These are phyloP conservation scores for Drosophila rellima DNA, from an alignment of 2,888 invertebrate species.

Conservation along the genomic window DNA sequence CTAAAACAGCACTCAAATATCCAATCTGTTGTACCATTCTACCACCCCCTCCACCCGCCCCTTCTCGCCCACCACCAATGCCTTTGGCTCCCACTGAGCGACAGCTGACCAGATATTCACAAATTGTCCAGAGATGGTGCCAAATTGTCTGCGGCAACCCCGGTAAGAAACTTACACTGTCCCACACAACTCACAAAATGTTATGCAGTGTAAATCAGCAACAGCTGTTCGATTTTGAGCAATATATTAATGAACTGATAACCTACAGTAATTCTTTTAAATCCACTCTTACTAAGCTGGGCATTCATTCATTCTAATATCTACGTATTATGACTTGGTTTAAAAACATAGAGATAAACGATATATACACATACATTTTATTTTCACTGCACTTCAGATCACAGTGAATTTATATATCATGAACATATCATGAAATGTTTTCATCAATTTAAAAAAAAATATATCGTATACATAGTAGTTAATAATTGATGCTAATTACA, in stretches of 20 bases:
- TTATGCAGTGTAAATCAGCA: neutral
- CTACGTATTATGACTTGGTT: too few relatives aligned
- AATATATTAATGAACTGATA: too few relatives aligned
- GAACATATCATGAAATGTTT: too few relatives aligned
- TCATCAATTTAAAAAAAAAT: too few relatives aligned
- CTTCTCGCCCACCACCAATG: neutral
- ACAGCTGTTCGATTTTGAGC: neutral
- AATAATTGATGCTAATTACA: too few relatives aligned
- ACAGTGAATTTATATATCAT: too few relatives aligned
- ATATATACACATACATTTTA: too few relatives aligned
- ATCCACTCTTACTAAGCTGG: neutral
- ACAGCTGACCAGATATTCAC: conserved; percentile 35
- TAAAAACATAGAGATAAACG: too few relatives aligned
- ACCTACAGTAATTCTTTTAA: neutral
- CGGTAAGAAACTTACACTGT: conserved; percentile 7
- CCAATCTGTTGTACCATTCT: neutral
- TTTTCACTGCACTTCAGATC: too few relatives aligned
- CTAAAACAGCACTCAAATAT: conserved; percentile 37
- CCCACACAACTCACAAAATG: conserved; percentile 1
- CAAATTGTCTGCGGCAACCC: conserved; percentile 42
- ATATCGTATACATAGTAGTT: too few relatives aligned
- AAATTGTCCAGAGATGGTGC: conserved; percentile 29
- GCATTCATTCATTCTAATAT: too few relatives aligned
- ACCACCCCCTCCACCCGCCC: neutral
- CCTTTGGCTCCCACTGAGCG: conserved; percentile 19